Evolutionary conservation across 2,888 invertebrate genomes (phyloP).

Genomic region (Seira sanloemensis): DNA sequence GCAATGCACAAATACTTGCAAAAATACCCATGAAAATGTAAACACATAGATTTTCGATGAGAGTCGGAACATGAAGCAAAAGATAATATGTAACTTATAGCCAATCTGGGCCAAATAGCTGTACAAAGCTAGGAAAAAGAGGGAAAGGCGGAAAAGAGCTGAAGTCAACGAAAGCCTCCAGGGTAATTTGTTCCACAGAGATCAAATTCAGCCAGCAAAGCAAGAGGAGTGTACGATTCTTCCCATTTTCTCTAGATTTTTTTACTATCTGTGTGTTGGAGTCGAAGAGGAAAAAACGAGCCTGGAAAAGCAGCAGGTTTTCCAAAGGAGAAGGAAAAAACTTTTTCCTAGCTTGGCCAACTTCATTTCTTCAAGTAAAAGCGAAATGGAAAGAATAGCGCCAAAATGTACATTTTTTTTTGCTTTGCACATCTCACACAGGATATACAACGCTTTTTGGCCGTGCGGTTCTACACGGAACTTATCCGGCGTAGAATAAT

Average conservation of each 20-base stretch:
- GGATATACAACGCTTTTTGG: neutral
- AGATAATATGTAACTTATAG: conserved; percentile 42
- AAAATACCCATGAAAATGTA: neutral
- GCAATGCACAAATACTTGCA: neutral
- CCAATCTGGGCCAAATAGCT: conserved; percentile 13
- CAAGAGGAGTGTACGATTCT: conserved; percentile 15
- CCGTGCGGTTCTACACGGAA: neutral
- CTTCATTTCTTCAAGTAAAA: conserved; percentile 24
- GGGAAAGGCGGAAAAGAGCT: conserved; percentile 59
- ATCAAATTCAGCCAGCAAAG: conserved; percentile 64
- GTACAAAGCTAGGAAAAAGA: conserved; percentile 28
- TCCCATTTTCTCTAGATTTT: neutral
- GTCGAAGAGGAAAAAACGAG: conserved; percentile 4
- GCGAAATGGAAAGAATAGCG: conserved; percentile 28
- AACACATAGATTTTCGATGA: neutral
- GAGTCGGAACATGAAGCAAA: conserved; percentile 23
- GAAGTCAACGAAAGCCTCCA: conserved; percentile 68
- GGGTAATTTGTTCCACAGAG: conserved; percentile 70
- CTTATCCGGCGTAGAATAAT: too few species aligned
- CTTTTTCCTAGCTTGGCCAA: neutral
- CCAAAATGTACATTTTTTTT: neutral
- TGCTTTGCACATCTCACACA: neutral
- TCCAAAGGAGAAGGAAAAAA: neutral
- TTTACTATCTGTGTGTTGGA: conserved; percentile 1
- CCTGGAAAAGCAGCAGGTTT: conserved; percentile 53